Evolutionary conservation across 2,888 invertebrate species (phyloP).

Genomic region (Tromatobia lineatoria): DNA sequence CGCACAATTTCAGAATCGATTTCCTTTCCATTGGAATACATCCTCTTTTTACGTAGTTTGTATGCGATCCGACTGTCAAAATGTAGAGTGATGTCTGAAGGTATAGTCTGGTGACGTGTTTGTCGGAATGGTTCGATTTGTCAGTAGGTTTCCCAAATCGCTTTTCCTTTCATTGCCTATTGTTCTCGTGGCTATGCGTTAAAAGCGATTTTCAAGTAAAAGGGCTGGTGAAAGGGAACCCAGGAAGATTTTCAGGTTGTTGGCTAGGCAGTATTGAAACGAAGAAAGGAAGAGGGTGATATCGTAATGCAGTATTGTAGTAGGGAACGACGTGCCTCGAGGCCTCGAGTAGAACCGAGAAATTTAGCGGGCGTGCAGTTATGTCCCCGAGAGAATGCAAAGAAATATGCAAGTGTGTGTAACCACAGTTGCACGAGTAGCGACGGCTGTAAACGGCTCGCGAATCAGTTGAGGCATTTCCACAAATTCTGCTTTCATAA

Average conservation of each 20-base stretch:
- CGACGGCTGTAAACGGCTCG: slow-evolving; percentile 18
- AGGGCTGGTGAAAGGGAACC: slow-evolving; percentile 26
- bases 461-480: slow-evolving; percentile 9
- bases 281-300: slow-evolving; percentile 69
- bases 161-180: slow-evolving; percentile 42
- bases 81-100: not conserved
- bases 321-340: slow-evolving; percentile 72
- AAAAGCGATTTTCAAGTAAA: slow-evolving; percentile 61
- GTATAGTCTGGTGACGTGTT: not conserved
- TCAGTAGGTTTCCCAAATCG: slow-evolving; percentile 49
- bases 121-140: slow-evolving; percentile 55
- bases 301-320: slow-evolving; percentile 80
- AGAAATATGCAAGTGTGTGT: slow-evolving; percentile 57
- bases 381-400: slow-evolving; percentile 72
- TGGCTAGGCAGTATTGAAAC: slow-evolving; percentile 44
- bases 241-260: slow-evolving; percentile 44
- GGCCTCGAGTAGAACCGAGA: slow-evolving; percentile 70
- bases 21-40: not conserved
- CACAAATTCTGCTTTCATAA: not conserved
- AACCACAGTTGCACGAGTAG: slow-evolving; percentile 5
- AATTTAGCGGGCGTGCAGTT: slow-evolving; percentile 75
- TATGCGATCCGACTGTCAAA: not conserved
- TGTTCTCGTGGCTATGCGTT: slow-evolving; percentile 41
- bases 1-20: not conserved
- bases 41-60: not conserved